Evolutionary conservation across 2,888 invertebrate genomes (phyloP).

Genomic region (Chrysolina americana): DNA sequence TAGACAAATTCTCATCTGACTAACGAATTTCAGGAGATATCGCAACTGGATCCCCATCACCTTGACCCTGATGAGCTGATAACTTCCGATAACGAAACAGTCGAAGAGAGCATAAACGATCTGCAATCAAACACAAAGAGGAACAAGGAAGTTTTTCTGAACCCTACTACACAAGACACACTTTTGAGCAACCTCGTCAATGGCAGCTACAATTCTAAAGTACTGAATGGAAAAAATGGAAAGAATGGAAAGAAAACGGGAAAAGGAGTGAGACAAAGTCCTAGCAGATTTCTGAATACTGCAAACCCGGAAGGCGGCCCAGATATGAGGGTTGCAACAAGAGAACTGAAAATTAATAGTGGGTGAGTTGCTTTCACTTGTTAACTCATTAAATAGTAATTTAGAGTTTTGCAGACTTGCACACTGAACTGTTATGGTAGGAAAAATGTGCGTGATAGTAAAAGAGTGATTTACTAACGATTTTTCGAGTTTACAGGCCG

Average conservation of each 20-base stretch:
- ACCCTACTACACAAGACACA: slow-evolving; percentile 62
- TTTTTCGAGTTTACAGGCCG: too few species aligned
- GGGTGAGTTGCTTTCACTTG: slow-evolving; percentile 43
- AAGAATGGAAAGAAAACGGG: slow-evolving; percentile 38
- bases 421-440: too few species aligned
- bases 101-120: slow-evolving; percentile 46
- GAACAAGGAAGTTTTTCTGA: slow-evolving; percentile 61
- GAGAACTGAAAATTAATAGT: slow-evolving; percentile 48
- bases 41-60: slow-evolving; percentile 16
- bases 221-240: slow-evolving; percentile 44
- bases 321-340: slow-evolving; percentile 54
- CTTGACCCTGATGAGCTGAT: slow-evolving; percentile 34
- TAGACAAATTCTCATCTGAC: neutral
- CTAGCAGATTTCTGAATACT: neutral
- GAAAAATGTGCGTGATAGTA: too few species aligned
- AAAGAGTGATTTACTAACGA: too few species aligned
- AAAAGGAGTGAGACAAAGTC: slow-evolving; percentile 26
- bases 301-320: slow-evolving; percentile 29
- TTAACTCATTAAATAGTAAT: too few species aligned
- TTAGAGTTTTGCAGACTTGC: too few species aligned
- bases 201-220: slow-evolving; percentile 60
- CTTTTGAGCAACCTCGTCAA: slow-evolving; percentile 64
- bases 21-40: slow-evolving; percentile 38
- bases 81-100: slow-evolving; percentile 37
- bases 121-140: slow-evolving; percentile 41